Conservation (phyloP, 2,797 vertebrate species). For the Microctenopoma steveboyesi region DNA sequence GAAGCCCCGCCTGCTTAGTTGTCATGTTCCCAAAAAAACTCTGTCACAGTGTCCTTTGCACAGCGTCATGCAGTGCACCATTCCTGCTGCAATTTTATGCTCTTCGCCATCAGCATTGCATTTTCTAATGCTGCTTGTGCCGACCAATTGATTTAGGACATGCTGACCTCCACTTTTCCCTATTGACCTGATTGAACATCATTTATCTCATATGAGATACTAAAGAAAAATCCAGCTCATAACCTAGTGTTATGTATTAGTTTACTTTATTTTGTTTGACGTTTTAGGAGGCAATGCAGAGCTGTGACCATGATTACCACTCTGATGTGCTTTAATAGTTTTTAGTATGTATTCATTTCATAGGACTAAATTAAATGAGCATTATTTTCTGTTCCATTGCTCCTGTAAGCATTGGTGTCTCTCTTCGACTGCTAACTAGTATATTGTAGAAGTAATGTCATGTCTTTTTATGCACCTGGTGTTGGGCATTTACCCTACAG, state of each 20-base stretch:
- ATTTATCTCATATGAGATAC: not conserved
- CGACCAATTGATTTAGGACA: conserved; percentile 51
- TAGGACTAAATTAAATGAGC: too few relatives aligned
- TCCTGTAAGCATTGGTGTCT: not conserved
- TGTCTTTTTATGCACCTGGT: not conserved
- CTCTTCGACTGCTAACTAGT: not conserved
- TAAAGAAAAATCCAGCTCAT: conserved; percentile 7
- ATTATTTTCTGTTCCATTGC: too few relatives aligned
- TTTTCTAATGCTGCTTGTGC: conserved; percentile 12
- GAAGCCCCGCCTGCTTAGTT: conserved; percentile 61
- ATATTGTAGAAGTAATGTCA: not conserved
- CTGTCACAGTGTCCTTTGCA: conserved; percentile 41
- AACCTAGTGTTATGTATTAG: conserved; percentile 2
- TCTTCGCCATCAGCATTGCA: conserved; percentile 25
- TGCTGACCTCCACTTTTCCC: conserved; percentile 40
- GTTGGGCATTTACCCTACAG: not conserved
- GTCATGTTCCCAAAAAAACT: conserved; percentile 62
- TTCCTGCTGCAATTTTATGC: conserved; percentile 24
- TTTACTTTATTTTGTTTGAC: not conserved
- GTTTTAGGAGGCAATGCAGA: not conserved
- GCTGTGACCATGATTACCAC: not conserved
- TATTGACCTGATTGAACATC: conserved; percentile 37
- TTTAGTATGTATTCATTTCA: too few relatives aligned
- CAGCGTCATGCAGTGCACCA: conserved; percentile 39
- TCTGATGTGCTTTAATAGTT: not conserved